Evolutionary conservation across 2,888 invertebrate genomes (phyloP), one percentile per base, ranked within the genome.

Genomic region (Dexiosoma caninum): DNA sequence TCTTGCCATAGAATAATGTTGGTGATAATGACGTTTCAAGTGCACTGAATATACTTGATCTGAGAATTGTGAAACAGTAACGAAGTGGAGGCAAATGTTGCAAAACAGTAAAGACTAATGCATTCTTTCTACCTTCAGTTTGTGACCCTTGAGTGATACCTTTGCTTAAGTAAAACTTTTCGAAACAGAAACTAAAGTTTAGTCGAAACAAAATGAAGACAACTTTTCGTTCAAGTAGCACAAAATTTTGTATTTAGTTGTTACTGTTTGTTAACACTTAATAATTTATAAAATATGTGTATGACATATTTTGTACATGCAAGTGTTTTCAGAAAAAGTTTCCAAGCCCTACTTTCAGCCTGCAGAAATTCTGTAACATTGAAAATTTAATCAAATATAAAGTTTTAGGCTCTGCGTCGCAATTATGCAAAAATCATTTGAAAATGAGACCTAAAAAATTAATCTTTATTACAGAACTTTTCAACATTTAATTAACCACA

Each of bases 1-100:
- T 27, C 35, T 62, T 55, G 19, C 5, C 27, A 53, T 23, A 23
- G 64, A 55, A 70, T 49, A 77, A 71, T 64, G 70, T 40, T 59
- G 42, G 57, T 70, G 77, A 64, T 71, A n/a, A n/a, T n/a, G 49
- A 71, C 42, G 44, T 42, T 78, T 71, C 64, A 78, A 78, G 70
- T 71, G 77, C 77, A 71, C 57, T 49, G 46, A 23, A 21, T 69
- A 49, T 21, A 57, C 40, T 70, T 40, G 19, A 57, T 74, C 27
- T 69, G 21, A 66, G 14, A 23, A 46, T 21, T 30, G 35, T 49
- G 21, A 32, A 42, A n/a, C 12, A 14, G 2, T 19, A 23, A 30
- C 10, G 21, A 21, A 19, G 40, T 40, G 35, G 10, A 23, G 21
- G 32, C 35, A 44, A 49, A 10, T 12, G 10, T 62, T 19, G 32